Percentiles rank a stretch among this genome's conserved stretches.
These are phyloP conservation scores for Xenopus borealis DNA, from an alignment of 2,113 vertebrate species.

Conservation along the genomic window DNA sequence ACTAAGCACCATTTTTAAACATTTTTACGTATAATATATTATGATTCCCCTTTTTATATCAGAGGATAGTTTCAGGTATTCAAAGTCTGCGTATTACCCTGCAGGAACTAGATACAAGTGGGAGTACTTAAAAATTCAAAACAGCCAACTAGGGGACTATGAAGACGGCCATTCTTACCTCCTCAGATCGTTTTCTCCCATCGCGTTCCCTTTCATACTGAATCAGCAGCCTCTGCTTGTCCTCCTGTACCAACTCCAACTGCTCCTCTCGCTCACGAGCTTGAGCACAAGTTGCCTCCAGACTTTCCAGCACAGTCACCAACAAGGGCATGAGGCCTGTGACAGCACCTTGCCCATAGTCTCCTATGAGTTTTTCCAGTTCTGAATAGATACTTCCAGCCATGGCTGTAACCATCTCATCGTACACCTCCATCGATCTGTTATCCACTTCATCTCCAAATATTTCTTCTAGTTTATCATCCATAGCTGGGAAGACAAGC, in stretches of 20 bases:
- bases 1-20: too few relatives aligned
- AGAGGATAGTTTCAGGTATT: too few relatives aligned
- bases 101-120: too few relatives aligned
- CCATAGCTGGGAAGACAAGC: conserved; percentile 30
- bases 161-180: conserved; percentile 20
- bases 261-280: conserved; percentile 39
- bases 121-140: too few relatives aligned
- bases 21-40: too few relatives aligned
- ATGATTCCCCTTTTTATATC: too few relatives aligned
- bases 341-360: conserved; percentile 38
- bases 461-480: conserved; percentile 32
- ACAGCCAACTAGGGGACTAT: too few relatives aligned
- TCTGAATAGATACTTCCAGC: conserved; percentile 45
- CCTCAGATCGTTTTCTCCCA: conserved; percentile 27
- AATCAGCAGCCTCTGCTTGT: conserved; percentile 30
- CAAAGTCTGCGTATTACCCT: too few relatives aligned
- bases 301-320: conserved; percentile 44
- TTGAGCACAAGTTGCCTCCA: conserved; percentile 32
- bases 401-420: conserved; percentile 47
- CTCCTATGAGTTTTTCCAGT: conserved; percentile 42
- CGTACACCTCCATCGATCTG: conserved; percentile 19
- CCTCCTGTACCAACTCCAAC: conserved; percentile 23
- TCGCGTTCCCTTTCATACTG: conserved; percentile 42
- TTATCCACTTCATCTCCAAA: conserved; percentile 35
- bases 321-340: conserved; percentile 47